Base-by-base conservation (phyloP, 64 coral and sea anemone species). In the Hydrozoanthus tunicans region DNA sequence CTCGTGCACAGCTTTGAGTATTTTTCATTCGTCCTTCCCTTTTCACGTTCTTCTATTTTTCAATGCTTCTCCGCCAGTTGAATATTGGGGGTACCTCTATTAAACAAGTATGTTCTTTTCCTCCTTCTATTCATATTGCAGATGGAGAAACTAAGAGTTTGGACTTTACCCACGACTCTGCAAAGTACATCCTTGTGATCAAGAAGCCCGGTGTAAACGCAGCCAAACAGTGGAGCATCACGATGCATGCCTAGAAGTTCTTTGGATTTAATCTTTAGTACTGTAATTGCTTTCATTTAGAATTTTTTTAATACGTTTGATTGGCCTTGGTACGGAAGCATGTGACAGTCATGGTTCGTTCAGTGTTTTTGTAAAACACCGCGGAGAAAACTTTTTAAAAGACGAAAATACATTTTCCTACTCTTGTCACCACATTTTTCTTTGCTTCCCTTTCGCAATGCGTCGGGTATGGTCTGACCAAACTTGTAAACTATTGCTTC, bases 131-230 rank as follows among this genome's bases (percentile, higher is more conserved):
- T 14, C 91, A 77, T 65, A 3, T 73, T 78, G 5, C 9, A 95
- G 96, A 70, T 90, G 86, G 68, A 4, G 79, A 95, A 78, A 89
- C n/a, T 69, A 91, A 77, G 11, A 66, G 81, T 15, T 66, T 99
- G 12, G 64, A 93, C 15, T 92, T 94, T 64, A 83, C 82, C 20
- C 97, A 99, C 53, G 97, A 99, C 27, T 15, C 82, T 20, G 81
- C 23, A 3, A 92, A 78, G 9, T 94, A 93, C 83, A 89, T 77
- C 0, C 79, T 99, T 85, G 95, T 88, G 56, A 96, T 99, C 69
- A 99, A 99, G 80, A 99, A 99, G 77, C 97, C 94, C 9, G 97
- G 89, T 11, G 94, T 99, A 56, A 92, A 94, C 43, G 91, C 91
- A 5, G 92, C 90, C 57, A 91, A 94, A 24, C 92, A 96, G 77